Evolutionary conservation across 2,888 invertebrate species (phyloP).

Genomic region (Encarsia formosa): DNA sequence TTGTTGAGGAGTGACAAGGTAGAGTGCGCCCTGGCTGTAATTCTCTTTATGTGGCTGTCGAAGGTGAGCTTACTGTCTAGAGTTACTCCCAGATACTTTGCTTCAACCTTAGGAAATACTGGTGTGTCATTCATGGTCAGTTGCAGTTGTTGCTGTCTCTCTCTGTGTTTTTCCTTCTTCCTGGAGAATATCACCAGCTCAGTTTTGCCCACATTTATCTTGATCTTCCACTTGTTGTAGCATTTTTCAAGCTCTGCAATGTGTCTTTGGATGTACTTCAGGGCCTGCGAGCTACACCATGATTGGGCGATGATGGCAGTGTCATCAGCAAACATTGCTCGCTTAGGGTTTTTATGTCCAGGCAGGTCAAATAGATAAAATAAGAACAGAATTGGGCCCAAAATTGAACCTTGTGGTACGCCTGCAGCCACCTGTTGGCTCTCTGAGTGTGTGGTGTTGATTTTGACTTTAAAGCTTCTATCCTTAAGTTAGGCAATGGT

Average conservation of each 20-base stretch:
- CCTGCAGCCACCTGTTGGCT: conserved; percentile 30
- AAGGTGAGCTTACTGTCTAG: neutral
- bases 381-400: conserved; percentile 27
- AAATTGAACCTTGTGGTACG: conserved; percentile 35
- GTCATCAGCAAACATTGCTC: conserved; percentile 31
- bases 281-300: neutral
- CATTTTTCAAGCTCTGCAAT: neutral
- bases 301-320: conserved; percentile 27
- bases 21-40: neutral
- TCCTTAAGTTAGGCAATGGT: conserved; percentile 31
- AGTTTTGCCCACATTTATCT: conserved; percentile 2
- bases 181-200: conserved; percentile 1
- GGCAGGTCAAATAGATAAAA: conserved; percentile 29
- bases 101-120: neutral
- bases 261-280: neutral
- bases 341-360: conserved; percentile 11
- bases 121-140: neutral
- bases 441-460: conserved; percentile 11
- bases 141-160: neutral
- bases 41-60: neutral
- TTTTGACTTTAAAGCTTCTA: conserved; percentile 30
- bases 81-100: neutral
- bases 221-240: conserved; percentile 2
- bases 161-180: neutral
- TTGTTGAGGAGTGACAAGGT: neutral